Percentiles rank a stretch among this genome's conserved stretches.
These are phyloP conservation scores for Sitta europaea DNA, from an alignment of 2,113 vertebrate species.

Conservation along the genomic window DNA sequence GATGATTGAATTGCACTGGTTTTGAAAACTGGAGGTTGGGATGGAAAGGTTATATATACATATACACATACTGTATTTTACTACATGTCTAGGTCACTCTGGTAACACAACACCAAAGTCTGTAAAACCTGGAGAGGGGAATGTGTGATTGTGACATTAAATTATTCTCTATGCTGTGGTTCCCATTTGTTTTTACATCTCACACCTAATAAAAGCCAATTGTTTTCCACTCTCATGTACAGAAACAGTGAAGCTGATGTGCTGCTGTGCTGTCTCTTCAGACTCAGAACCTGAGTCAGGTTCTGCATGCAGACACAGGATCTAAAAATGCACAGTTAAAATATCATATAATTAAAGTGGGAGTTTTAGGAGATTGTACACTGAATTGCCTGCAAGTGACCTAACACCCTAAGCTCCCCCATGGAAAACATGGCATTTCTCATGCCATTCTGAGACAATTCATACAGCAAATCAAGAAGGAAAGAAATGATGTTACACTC, in stretches of 20 bases:
- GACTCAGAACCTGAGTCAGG: neutral
- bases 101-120: neutral
- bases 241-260: neutral
- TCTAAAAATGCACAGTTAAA: neutral
- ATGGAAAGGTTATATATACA: neutral
- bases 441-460: neutral
- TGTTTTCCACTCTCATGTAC: neutral
- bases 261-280: neutral
- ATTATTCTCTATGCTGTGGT: neutral
- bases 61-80: neutral
- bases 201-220: neutral
- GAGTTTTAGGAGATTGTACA: neutral
- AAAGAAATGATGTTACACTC: neutral
- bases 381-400: neutral
- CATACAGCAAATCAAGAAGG: neutral
- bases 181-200: neutral
- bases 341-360: neutral
- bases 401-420: neutral
- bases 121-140: neutral
- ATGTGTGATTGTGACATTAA: neutral
- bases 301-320: neutral
- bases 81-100: neutral
- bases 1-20: neutral
- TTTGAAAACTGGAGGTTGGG: neutral
- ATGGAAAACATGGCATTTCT: neutral